Evolutionary conservation across 2,888 invertebrate species (phyloP), one percentile per base, ranked within the genome.

Genomic region (Patella depressa): DNA sequence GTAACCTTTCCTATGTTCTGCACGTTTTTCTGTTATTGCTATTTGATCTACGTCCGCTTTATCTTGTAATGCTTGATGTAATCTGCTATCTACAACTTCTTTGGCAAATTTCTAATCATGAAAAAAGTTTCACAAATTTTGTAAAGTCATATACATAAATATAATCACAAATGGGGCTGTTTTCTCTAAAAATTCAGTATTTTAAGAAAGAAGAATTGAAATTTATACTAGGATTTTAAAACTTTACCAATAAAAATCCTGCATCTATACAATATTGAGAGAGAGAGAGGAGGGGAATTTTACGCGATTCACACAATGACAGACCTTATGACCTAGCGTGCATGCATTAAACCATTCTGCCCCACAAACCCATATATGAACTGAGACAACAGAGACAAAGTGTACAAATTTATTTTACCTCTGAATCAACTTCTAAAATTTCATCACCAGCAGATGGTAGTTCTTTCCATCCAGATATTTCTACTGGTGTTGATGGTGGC

Each of bases 361-460:
- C 5, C 34, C 34, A 0, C 0, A 45, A 45, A 45, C 34, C 34
- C 34, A 24, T 24, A 24, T 24, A 24, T 24, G 1, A 24, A 24
- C 24, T 24, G 24, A 24, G 24, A 24, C 24, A 45, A 45, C 9
- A 1, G 9, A 45, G 45, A 45, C 45, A 45, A 45, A 45, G 45
- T 45, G 0, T 45, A 45, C 7, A 45, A 45, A 45, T 45, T 45
- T 45, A 45, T 53, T 79, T 73, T 80, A 90, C 90, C 94, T 96
- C 96, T 2, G 93, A 94, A 81, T 94, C 94, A 3, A 97, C 97
- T 93, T 98, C 95, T 9, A 97, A 91, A 57, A 98, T 95, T 75
- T 94, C 93, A 84, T 98, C 97, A 0, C 99, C 99, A 15, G 98
- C 96, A 0, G 94, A 90, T 0, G 99, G 99, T 82, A 98, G 85